Evolutionary conservation across 2,113 vertebrate species (phyloP), one percentile per base, ranked within the genome.

Genomic region (Petrocephalus zakoni): DNA sequence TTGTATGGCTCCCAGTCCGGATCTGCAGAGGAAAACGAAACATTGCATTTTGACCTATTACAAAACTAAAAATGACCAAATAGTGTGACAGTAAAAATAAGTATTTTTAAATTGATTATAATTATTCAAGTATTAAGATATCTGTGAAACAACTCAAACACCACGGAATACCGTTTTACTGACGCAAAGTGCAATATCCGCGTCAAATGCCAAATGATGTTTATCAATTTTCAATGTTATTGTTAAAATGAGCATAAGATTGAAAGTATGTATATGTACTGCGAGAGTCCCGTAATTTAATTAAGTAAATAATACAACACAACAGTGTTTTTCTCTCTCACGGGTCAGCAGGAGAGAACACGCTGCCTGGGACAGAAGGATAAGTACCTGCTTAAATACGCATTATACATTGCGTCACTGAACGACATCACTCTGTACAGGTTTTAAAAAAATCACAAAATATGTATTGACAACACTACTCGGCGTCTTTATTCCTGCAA

Each of bases 1-100:
- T 97, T 98, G 93, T 97, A 99, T 0, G 97, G 98, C 91, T 99
- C 98, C 90, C 99, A 99, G 19, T 96, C 96, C 72, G 96, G 95
- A 4, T 97, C 98, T 99, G 93, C 0, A 90, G 88, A 8, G 21
- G 90, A 82, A 15, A 52, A 49, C 42, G 19, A 81, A 81, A 81
- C 25, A 11, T 10, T 47, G 7, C 21, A 22, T 47, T n/a, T 83
- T 51, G n/a, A 46, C 4, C 47, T 2, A 83, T 49, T 22, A 83
- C 17, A 83, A 83, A 83, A 46, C 21, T 22, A 11, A 46, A 21
- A 83, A 22, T 10, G 5, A 83, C 37, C 22, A 46, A 83, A 46
- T 2, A 42, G 1, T 75, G 68, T 37, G 17, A 75, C 68, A 78
- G 13, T 68, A 13, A 78, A 42, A 42, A 75, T 75, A 17, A 42